Conservation (phyloP, 2,797 vertebrate species). For the Synanceia verrucosa region DNA sequence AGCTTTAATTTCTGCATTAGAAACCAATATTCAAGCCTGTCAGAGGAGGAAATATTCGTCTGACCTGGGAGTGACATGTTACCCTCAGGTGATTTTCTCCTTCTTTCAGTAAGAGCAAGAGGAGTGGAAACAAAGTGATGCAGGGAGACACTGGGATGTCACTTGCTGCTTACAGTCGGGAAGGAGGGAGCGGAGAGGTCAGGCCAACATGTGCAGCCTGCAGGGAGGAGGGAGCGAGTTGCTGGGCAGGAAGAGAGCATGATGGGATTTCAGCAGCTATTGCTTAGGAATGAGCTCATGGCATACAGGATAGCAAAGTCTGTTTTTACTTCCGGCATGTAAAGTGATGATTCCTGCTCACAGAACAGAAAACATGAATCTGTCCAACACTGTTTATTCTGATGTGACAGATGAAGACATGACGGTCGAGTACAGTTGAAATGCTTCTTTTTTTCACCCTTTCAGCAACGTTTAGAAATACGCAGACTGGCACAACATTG, state of each 20-base stretch:
- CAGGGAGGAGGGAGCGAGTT: not conserved
- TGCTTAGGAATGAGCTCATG: not conserved
- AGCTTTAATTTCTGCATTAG: conserved; percentile 12
- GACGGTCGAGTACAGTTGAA: conserved; percentile 62
- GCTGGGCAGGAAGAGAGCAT: not conserved
- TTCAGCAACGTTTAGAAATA: conserved; percentile 64
- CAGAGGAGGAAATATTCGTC: not conserved
- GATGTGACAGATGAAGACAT: conserved; percentile 68
- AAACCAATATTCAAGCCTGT: not conserved
- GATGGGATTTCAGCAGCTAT: conserved; percentile 1
- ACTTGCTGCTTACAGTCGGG: not conserved
- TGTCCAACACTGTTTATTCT: conserved; percentile 68
- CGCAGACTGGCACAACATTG: conserved; percentile 66
- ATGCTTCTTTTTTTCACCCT: conserved; percentile 37
- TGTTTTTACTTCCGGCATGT: not conserved
- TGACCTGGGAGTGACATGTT: conserved; percentile 7
- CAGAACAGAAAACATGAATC: not conserved
- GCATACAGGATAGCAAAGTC: not conserved
- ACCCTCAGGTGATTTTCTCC: not conserved
- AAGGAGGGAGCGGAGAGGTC: conserved; percentile 16
- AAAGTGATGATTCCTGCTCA: not conserved
- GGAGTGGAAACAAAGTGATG: not conserved
- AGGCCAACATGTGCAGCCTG: not conserved
- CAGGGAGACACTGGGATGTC: not conserved
- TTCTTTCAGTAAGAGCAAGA: conserved; percentile 3